phyloP scores from a whole-genome alignment of 1,140 invertebrate genomes.

The Thaumatotibia leucotreta region DNA sequence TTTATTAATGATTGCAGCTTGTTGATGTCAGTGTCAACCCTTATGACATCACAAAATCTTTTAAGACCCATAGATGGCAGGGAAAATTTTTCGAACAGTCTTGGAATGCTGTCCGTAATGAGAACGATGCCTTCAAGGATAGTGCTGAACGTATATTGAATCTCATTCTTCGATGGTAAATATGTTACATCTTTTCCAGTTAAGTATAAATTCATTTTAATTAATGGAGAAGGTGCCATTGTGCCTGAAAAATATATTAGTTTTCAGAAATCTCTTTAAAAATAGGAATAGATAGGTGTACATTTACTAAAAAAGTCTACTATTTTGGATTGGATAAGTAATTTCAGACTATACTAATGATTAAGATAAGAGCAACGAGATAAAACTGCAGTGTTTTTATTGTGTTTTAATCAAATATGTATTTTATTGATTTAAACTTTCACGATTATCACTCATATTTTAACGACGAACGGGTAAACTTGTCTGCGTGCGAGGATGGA shows the following conservation, averaged over 20 bases:
- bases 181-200: conserved; percentile 77
- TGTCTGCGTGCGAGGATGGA: no score
- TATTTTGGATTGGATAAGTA: no score
- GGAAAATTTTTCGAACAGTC: conserved; percentile 80
- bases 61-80: conserved; percentile 63
- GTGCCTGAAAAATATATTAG: conserved; percentile 62
- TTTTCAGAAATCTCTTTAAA: no score
- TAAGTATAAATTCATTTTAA: conserved; percentile 82
- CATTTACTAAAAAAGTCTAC: no score
- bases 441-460: no score
- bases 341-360: no score
- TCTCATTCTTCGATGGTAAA: conserved; percentile 42
- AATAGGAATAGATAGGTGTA: no score
- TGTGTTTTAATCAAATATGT: no score
- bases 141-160: conserved; percentile 59
- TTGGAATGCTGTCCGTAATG: conserved; percentile 77
- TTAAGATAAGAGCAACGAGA: no score
- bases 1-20: conserved; percentile 79
- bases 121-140: conserved; percentile 81
- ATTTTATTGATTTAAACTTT: no score
- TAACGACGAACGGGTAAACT: no score
- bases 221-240: conserved; percentile 83
- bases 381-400: no score
- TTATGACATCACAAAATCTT: conserved; percentile 76
- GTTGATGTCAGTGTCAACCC: conserved; percentile 78